phyloP scores from a whole-genome alignment of 2,113 vertebrate species.

The Lucifuga dentata region DNA sequence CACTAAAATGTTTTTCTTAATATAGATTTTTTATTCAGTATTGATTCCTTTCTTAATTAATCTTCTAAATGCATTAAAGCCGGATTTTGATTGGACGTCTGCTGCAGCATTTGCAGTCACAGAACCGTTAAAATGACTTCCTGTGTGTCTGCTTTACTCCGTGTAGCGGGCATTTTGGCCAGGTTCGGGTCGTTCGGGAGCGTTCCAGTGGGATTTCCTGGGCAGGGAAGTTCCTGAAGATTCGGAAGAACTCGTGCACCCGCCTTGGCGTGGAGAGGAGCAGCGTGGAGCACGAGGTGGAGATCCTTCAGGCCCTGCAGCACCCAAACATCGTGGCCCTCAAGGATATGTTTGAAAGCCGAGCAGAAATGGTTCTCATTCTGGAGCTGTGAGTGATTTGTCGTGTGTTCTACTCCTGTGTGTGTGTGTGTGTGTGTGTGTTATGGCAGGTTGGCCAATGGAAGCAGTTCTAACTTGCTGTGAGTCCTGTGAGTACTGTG shows the following conservation, averaged over 20 bases:
- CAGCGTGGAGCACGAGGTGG: slow-evolving; percentile 81
- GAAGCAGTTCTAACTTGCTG: neutral
- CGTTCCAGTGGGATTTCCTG: slow-evolving; percentile 66
- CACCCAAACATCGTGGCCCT: slow-evolving; percentile 83
- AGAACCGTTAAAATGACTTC: neutral
- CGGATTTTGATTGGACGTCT: too few relatives aligned
- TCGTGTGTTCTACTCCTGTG: too few relatives aligned
- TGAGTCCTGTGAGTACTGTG: too few relatives aligned
- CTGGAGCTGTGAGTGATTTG: slow-evolving; percentile 88
- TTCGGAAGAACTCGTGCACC: slow-evolving; percentile 68
- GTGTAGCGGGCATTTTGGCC: slow-evolving; percentile 83
- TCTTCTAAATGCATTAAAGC: too few relatives aligned
- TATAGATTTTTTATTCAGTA: too few relatives aligned
- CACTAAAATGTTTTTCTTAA: too few relatives aligned
- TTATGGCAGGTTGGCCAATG: too few relatives aligned
- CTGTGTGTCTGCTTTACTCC: neutral
- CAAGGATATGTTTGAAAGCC: slow-evolving; percentile 83
- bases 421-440: slow-evolving; percentile 22
- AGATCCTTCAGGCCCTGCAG: slow-evolving; percentile 78
- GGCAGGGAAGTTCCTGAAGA: slow-evolving; percentile 84
- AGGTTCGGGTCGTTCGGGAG: slow-evolving; percentile 79
- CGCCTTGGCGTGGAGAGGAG: slow-evolving; percentile 70
- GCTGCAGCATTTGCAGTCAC: too few relatives aligned
- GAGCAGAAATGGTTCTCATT: slow-evolving; percentile 83
- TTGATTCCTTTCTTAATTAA: too few relatives aligned